Evolutionary conservation across 2,113 vertebrate genomes (phyloP), one percentile per base, ranked within the genome.

Genomic region (Abramis brama): DNA sequence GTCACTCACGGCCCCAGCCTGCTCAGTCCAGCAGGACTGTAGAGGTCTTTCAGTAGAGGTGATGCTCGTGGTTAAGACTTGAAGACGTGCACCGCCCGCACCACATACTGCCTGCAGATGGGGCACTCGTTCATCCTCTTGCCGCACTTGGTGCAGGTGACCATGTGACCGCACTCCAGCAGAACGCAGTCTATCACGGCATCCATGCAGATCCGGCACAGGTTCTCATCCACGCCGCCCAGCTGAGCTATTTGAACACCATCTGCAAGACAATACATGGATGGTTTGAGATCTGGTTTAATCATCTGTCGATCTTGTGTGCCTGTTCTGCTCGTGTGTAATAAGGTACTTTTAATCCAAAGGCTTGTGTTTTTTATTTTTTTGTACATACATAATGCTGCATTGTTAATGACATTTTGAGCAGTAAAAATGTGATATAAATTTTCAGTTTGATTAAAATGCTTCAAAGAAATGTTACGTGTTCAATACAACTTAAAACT

Each of bases 181-280:
- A 99, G 94, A 78, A 99, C 98, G 0, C 98, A 99, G 94, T 99
- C 98, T 3, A 99, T 99, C 83, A 97, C 90, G 0, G 97, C 97
- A 0, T 99, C 98, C 98, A 99, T 99, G 95, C 98, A 99, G 94
- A 99, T 99, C 60, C 98, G 95, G 81, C 98, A 99, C 87, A 99
- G 91, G 94, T 97, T 97, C 43, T 99, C 98, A 0, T 99, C 98
- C 1, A 90, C 86, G 0, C 95, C 95, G 0, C 90, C 90, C 91
- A 98, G 93, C 91, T 96, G 97, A 86, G 95, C 91, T 90, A 57
- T 79, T 45, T 93, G 95, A 89, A 97, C 96, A 0, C 94, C 95
- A 79, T 97, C 98, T 99, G 96, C 3, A 94, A 73, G 47, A 39
- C 27, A 52, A 50, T 23, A 68, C 6, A 50, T 4, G 19, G 19